Evolutionary conservation across 92 coral and sea anemone species (phyloP).

Genomic region (Epizoanthus scotinus): DNA sequence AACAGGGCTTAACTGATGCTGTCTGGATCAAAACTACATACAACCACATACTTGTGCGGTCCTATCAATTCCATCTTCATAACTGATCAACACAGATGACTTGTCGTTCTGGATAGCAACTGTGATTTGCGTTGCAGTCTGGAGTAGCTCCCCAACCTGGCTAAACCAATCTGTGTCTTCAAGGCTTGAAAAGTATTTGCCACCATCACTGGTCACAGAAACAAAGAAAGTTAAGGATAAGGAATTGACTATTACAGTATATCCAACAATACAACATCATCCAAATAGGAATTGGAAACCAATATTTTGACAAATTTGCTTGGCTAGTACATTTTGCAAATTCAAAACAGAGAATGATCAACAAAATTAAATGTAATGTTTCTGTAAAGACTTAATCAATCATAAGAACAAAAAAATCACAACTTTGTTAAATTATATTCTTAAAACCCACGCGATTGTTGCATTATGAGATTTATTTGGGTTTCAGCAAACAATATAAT

Average conservation of each 20-base stretch:
- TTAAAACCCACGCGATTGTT: too few relatives aligned
- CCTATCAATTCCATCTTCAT: slow-evolving; percentile 92
- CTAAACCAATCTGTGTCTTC: slow-evolving; percentile 93
- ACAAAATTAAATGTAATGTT: background rate
- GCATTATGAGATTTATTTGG: too few relatives aligned
- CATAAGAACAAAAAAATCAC: too few relatives aligned
- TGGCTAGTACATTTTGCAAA: too few relatives aligned
- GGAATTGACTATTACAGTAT: background rate
- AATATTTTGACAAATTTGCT: background rate
- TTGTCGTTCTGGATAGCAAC: slow-evolving; percentile 90
- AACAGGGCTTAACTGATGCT: background rate
- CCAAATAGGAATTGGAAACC: background rate
- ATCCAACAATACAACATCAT: background rate
- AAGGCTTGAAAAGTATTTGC: slow-evolving; percentile 77
- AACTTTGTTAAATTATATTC: too few relatives aligned
- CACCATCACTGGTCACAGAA: slow-evolving; percentile 70
- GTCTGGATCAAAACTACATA: background rate
- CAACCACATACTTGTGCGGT: slow-evolving; percentile 82
- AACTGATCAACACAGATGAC: slow-evolving; percentile 92
- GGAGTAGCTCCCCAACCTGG: slow-evolving; percentile 91
- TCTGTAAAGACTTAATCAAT: too few relatives aligned
- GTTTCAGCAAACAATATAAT: too few relatives aligned
- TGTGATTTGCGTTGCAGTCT: slow-evolving; percentile 86
- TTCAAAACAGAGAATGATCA: background rate
- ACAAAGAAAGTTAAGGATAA: background rate